Conservation (phyloP, 2,113 vertebrate species). For the Myotis brandtii region DNA sequence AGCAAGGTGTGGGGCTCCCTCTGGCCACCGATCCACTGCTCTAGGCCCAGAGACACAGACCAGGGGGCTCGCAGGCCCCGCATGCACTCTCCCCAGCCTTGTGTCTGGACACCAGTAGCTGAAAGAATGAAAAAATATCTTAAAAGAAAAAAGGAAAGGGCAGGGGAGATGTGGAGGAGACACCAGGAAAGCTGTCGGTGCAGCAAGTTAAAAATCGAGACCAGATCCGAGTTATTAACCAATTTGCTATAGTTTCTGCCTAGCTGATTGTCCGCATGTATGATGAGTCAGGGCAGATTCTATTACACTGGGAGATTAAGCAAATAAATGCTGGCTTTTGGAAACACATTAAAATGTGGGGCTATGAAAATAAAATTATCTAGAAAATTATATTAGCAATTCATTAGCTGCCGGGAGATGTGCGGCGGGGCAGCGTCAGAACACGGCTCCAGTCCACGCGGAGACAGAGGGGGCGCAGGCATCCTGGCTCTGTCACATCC, state of each 20-base stretch:
- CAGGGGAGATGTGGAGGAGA: neutral
- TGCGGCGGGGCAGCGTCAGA: neutral
- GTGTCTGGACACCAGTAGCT: neutral
- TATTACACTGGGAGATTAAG: slow-evolving; percentile 84
- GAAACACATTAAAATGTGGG: slow-evolving; percentile 83
- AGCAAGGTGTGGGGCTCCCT: neutral
- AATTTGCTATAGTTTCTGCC: slow-evolving; percentile 82
- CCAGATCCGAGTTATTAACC: slow-evolving; percentile 76
- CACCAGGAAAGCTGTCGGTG: slow-evolving; percentile 26
- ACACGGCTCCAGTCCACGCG: neutral
- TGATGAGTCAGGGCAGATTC: slow-evolving; percentile 84
- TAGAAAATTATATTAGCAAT: slow-evolving; percentile 88
- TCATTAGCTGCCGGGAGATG: slow-evolving; percentile 84
- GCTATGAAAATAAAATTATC: slow-evolving; percentile 88
- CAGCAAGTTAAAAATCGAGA: slow-evolving; percentile 58
- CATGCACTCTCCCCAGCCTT: neutral
- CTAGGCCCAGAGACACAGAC: neutral
- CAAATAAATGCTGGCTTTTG: slow-evolving; percentile 84
- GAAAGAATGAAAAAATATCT: neutral
- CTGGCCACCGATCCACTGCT: neutral
- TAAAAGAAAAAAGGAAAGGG: neutral
- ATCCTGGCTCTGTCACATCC: neutral
- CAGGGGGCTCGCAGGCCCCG: neutral
- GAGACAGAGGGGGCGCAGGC: neutral
- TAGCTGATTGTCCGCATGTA: slow-evolving; percentile 81